These are phyloP conservation scores for Diadophis punctatus DNA, from an alignment of 2,113 vertebrate species.

Conservation along the genomic window DNA sequence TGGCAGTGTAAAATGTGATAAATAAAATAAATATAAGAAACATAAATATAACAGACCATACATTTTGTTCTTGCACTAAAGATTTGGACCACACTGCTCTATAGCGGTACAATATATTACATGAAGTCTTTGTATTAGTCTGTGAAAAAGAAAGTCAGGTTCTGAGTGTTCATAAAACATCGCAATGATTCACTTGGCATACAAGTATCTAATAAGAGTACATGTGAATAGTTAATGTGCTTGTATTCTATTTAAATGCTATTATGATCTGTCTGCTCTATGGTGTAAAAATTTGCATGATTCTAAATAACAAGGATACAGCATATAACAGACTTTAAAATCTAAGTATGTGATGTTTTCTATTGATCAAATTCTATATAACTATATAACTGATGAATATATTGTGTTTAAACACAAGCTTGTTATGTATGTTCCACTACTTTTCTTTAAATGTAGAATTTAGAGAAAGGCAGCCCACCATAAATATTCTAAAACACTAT, in stretches of 20 bases:
- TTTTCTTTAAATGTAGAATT: not conserved
- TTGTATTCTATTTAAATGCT: not conserved
- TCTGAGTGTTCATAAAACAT: not conserved
- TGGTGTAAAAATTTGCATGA: not conserved
- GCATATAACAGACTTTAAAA: not conserved
- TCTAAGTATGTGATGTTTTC: not conserved
- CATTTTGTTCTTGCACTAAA: not conserved
- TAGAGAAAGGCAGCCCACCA: not conserved
- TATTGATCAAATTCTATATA: not conserved
- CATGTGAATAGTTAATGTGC: not conserved
- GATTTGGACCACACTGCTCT: not conserved
- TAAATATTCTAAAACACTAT: not conserved
- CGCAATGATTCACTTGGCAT: not conserved
- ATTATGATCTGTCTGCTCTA: not conserved
- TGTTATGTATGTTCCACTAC: not conserved
- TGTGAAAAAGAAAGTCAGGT: not conserved
- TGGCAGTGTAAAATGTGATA: not conserved
- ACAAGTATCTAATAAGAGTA: not conserved
- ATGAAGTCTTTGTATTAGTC: not conserved
- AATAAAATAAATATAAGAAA: not conserved
- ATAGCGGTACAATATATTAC: not conserved
- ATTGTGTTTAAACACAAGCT: not conserved
- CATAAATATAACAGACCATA: not conserved
- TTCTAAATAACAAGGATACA: not conserved
- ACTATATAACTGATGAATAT: not conserved